Evolutionary conservation across 2,797 vertebrate genomes (phyloP).

Genomic region (Champsocephalus esox): DNA sequence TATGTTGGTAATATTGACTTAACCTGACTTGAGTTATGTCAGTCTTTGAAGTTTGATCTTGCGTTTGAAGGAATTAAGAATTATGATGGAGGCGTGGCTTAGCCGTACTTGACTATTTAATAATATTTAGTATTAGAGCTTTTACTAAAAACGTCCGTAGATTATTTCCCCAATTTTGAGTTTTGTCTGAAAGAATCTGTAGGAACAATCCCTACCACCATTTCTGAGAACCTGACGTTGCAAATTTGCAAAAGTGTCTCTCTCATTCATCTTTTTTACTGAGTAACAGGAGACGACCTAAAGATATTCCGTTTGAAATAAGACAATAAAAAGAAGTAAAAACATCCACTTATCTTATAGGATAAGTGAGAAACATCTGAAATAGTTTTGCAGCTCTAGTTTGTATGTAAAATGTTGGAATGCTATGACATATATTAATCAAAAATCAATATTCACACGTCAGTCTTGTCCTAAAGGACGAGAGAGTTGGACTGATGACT

Average conservation of each 20-base stretch:
- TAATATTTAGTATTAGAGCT: neutral
- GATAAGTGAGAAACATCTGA: neutral
- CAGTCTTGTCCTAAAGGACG: neutral
- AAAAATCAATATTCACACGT: constrained; percentile 4
- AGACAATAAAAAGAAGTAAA: neutral
- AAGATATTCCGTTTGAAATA: neutral
- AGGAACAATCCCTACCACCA: neutral
- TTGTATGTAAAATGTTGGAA: neutral
- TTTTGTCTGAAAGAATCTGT: neutral
- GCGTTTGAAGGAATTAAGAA: neutral
- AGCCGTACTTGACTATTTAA: constrained; percentile 1
- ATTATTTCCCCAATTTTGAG: neutral
- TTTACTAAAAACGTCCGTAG: too few species aligned
- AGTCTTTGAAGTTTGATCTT: neutral
- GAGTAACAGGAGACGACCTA: neutral
- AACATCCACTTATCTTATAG: neutral
- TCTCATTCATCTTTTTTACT: neutral
- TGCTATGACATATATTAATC: neutral
- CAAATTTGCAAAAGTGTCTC: too few species aligned
- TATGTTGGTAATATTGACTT: too few species aligned
- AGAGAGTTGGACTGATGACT: constrained; percentile 2
- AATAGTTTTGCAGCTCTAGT: too few species aligned
- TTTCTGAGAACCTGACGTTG: neutral
- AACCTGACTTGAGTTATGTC: neutral
- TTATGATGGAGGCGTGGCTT: neutral